Evolutionary conservation across 2,113 vertebrate genomes (phyloP), one percentile per base, ranked within the genome.

Genomic region (Megalops atlanticus): DNA sequence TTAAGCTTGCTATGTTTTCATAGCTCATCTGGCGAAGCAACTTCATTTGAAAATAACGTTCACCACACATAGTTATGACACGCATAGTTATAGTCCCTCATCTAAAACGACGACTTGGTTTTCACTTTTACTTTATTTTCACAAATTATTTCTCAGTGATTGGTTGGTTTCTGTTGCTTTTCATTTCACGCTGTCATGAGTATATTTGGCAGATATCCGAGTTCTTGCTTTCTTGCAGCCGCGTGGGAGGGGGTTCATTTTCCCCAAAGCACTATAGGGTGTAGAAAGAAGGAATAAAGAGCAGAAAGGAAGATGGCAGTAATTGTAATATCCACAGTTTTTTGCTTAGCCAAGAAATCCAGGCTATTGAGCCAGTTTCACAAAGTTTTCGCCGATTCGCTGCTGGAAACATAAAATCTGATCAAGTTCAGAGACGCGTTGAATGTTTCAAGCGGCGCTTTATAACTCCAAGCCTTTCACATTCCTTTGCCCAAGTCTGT

Each of bases 371-470:
- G 94, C 90, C 89, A 89, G 89, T 91, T 95, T 95, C 91, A 92
- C 88, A 92, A 92, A 89, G 92, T 91, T 91, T 93, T 94, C 91
- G 93, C 95, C 94, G 94, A 95, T 95, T 96, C 96, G 92, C 95
- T 95, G 94, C 96, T 95, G 96, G 96, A 97, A 96, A 95, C 95
- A 92, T 89, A 95, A 92, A 96, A 95, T 97, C 96, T 97, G 96
- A 98, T 97, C 96, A 97, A 96, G 96, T 98, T 98, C 96, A 98
- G 94, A 97, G 96, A 92, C 95, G 92, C 94, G 91, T 84, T 92
- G 93, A 96, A 93, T 94, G 92, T 94, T 95, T 95, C 94, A 95
- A 96, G 95, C 95, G 92, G 95, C 87, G 95, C 95, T 97, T 96
- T 97, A 92, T 94, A 96, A 95, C 95, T 90, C 91, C 93, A 90